phyloP scores from a whole-genome alignment of 2,113 vertebrate species.

The Neogobius melanostomus region DNA sequence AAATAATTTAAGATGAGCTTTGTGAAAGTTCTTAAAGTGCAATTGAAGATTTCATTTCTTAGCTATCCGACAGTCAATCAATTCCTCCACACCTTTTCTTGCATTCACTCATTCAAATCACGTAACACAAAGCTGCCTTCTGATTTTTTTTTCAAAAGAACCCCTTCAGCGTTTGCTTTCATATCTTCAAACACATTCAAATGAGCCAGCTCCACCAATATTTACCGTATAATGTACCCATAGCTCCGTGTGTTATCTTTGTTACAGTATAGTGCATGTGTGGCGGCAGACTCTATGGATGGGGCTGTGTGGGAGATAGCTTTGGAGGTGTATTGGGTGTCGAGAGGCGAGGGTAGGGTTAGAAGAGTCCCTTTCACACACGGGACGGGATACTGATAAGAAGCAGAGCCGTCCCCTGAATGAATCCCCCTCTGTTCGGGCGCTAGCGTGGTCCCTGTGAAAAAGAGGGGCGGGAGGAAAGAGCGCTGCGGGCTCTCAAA shows the following conservation, averaged over 20 bases:
- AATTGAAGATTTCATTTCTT: neutral
- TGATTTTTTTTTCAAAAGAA: neutral
- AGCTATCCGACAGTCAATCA: neutral
- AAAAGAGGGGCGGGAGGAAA: constrained; percentile 32
- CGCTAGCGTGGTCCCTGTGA: constrained; percentile 66
- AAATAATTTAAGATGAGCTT: neutral
- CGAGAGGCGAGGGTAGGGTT: constrained; percentile 58
- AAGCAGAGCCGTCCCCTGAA: constrained; percentile 59
- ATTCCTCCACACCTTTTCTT: neutral
- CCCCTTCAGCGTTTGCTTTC: neutral
- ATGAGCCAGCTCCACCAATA: neutral
- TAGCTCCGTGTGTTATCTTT: constrained; percentile 18
- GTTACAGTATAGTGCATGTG: constrained; percentile 19
- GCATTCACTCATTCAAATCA: neutral
- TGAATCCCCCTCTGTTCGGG: constrained; percentile 77
- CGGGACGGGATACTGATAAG: constrained; percentile 73
- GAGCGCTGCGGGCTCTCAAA: constrained; percentile 63
- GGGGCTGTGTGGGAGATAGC: constrained; percentile 57
- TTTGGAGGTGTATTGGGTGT: constrained; percentile 72
- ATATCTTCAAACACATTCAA: constrained; percentile 1
- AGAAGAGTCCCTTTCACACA: constrained; percentile 75
- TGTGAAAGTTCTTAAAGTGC: neutral
- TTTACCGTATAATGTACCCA: neutral
- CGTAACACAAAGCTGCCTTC: neutral
- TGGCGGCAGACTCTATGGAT: constrained; percentile 13